phyloP scores from a whole-genome alignment of 2,113 vertebrate species.

The Oreotrochilus melanogaster region DNA sequence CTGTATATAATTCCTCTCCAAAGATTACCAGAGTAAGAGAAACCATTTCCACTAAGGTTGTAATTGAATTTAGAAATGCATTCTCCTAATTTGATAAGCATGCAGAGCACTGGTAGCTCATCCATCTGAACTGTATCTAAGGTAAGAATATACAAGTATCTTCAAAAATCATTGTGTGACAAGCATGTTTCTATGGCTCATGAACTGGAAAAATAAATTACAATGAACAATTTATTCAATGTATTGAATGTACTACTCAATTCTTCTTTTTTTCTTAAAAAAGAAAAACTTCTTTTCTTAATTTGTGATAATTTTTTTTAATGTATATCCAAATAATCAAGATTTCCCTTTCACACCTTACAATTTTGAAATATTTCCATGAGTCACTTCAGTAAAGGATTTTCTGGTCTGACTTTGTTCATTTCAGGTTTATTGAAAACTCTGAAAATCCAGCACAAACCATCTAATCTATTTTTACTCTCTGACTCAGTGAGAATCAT shows the following conservation, averaged over 20 bases:
- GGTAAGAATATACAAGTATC: neutral
- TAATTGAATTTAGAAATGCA: slow-evolving; percentile 78
- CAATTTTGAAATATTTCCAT: neutral
- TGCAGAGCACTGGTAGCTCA: slow-evolving; percentile 32
- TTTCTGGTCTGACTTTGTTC: neutral
- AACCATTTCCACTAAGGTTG: slow-evolving; percentile 66
- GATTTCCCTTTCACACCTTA: neutral
- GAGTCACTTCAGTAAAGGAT: neutral
- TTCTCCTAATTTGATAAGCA: slow-evolving; percentile 70
- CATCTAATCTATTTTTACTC: neutral
- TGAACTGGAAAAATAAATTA: neutral
- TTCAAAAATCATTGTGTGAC: neutral
- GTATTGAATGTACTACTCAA: no score
- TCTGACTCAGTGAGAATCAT: neutral
- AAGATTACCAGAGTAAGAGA: slow-evolving; percentile 67
- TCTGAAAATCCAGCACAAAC: neutral
- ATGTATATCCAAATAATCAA: neutral
- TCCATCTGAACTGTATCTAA: slow-evolving; percentile 5
- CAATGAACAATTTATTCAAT: neutral
- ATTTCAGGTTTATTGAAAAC: neutral
- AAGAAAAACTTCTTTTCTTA: neutral
- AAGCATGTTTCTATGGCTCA: neutral
- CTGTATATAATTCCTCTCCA: slow-evolving; percentile 73
- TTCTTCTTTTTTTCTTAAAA: no score
- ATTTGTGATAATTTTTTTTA: neutral